Percentiles rank a stretch among this genome's conserved stretches.
Evolutionary conservation across 2,797 vertebrate genomes (phyloP).

Genomic region (Moxostoma hubbsi): DNA sequence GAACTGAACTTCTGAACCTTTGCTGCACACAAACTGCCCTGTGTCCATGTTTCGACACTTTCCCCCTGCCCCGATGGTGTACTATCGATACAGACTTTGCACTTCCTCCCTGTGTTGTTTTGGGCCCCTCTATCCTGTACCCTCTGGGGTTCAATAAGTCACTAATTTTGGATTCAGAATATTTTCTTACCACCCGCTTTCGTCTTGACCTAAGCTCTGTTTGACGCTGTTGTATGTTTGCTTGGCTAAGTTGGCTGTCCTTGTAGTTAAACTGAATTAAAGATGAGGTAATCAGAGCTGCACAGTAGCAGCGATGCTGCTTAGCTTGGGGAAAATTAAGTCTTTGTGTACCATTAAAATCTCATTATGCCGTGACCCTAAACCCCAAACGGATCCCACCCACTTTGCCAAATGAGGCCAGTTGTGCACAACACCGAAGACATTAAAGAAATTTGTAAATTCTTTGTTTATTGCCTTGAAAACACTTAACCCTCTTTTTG

Average conservation of each 20-base stretch:
- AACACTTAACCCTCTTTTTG: slow-evolving; percentile 54
- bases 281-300: slow-evolving; percentile 29
- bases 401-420: slow-evolving; percentile 22
- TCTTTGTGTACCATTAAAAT: slow-evolving; percentile 40
- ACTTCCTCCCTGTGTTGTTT: slow-evolving; percentile 36
- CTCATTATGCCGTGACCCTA: slow-evolving; percentile 35
- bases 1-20: slow-evolving; percentile 36
- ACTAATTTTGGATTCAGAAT: slow-evolving; percentile 30
- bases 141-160: slow-evolving; percentile 28
- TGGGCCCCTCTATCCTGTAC: slow-evolving; percentile 38
- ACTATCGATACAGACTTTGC: slow-evolving; percentile 31
- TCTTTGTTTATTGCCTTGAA: slow-evolving; percentile 56
- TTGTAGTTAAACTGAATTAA: slow-evolving; percentile 35
- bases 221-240: not conserved
- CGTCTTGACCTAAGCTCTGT: slow-evolving; percentile 22
- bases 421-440: slow-evolving; percentile 2
- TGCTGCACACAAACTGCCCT: slow-evolving; percentile 11
- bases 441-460: slow-evolving; percentile 52
- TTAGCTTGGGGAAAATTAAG: slow-evolving; percentile 23
- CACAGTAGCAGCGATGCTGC: slow-evolving; percentile 37
- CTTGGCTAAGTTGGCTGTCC: not conserved
- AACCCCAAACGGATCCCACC: slow-evolving; percentile 19
- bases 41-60: slow-evolving; percentile 18
- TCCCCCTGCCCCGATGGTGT: slow-evolving; percentile 29
- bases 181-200: slow-evolving; percentile 26